Evolutionary conservation across 2,113 vertebrate genomes (phyloP), one percentile per base, ranked within the genome.

Genomic region (Hydropotes inermis): DNA sequence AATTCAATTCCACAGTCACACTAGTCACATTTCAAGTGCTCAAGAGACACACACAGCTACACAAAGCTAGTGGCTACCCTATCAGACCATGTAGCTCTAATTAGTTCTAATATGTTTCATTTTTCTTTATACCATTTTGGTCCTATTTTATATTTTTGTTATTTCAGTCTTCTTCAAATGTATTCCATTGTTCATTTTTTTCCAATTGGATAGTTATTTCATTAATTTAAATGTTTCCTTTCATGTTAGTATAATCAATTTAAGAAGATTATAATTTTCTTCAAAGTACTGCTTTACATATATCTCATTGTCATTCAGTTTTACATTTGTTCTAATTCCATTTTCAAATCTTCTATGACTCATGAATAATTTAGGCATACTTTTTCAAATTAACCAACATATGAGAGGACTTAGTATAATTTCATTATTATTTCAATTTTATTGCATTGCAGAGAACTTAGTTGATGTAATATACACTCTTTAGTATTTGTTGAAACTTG

Each of bases 181-280:
- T 92, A 70, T 52, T 70, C 13, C 21, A 54, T 60, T 94, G 78
- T 89, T 86, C 64, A 50, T 67, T 54, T 94, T 78, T 94, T 86
- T 14, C 36, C 36, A 87, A 74, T 4, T 96, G 25, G 25, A 74
- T 94, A 30, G 36, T 94, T 92, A 70, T 81, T 89, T 85, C 27
- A 81, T 89, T 95, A 74, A 74, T 89, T 86, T 95, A 47, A 43
- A 79, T 47, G 17, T 39, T 88, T 60, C 17, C 28, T 94, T 95
- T 90, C 57, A 36, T 64, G 61, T 93, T 95, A 81, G 39, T 89
- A 54, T 84, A 58, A 89, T 88, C 27, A 67, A 58, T 92, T 94
- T 94, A 74, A 96, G 61, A 84, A 88, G n/a, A 96, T 50, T 82
- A 87, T 57, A 57, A 82, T 89, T 95, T 89, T 83, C 82, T 87